Evolutionary conservation across 2,888 invertebrate species (phyloP).

Genomic region (Diaphora mendica): DNA sequence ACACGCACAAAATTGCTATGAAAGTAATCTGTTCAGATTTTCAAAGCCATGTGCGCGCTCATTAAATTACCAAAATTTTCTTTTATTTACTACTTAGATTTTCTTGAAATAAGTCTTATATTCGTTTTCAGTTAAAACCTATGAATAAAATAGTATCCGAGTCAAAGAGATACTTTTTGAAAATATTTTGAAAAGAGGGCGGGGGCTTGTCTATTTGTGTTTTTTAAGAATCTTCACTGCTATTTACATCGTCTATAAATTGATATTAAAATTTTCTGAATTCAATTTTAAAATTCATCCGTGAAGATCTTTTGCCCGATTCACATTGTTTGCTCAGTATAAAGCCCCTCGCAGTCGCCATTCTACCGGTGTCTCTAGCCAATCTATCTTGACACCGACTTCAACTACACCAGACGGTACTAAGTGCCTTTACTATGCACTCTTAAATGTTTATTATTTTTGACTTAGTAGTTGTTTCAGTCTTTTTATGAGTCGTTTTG

Average conservation of each 20-base stretch:
- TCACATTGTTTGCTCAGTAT: background rate
- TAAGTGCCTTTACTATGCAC: too few relatives aligned
- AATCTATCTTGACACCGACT: background rate
- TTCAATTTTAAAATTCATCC: background rate
- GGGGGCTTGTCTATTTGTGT: too few relatives aligned
- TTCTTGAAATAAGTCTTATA: too few relatives aligned
- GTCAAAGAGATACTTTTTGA: too few relatives aligned
- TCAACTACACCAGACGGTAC: background rate
- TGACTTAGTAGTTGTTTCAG: background rate
- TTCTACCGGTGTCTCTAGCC: background rate
- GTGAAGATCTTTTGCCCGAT: background rate
- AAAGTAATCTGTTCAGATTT: too few relatives aligned
- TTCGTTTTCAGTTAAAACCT: too few relatives aligned
- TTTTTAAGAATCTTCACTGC: too few relatives aligned
- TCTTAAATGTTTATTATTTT: background rate
- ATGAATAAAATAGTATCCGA: background rate
- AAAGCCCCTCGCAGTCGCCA: background rate
- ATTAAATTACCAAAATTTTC: too few relatives aligned
- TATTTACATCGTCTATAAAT: background rate
- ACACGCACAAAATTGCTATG: too few relatives aligned
- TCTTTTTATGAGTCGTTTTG: too few relatives aligned
- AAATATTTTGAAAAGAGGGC: background rate
- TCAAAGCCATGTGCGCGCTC: too few relatives aligned
- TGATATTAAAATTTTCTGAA: background rate
- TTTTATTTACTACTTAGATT: too few relatives aligned